phyloP scores from a whole-genome alignment of 1,140 invertebrate genomes.

The Contarinia nasturtii region DNA sequence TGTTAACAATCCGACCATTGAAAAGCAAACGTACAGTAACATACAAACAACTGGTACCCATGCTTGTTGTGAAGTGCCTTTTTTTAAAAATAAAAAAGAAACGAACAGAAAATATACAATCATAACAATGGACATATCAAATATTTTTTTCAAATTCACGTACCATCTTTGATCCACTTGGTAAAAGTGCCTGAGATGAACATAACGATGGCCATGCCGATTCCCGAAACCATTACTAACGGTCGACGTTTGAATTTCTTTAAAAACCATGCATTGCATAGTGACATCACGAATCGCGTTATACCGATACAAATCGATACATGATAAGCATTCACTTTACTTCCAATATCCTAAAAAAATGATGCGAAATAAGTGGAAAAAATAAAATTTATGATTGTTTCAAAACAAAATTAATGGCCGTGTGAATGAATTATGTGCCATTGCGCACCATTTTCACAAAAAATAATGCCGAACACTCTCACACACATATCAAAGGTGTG shows the following conservation, averaged over 20 bases:
- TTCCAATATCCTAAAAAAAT: conserved; percentile 26
- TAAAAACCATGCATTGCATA: conserved; percentile 31
- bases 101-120: background rate
- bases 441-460: too few relatives aligned
- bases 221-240: conserved; percentile 27
- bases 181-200: conserved; percentile 30
- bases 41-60: conserved; percentile 25
- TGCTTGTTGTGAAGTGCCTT: conserved; percentile 1
- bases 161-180: conserved; percentile 21
- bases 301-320: conserved; percentile 40
- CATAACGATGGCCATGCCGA: conserved; percentile 32
- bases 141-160: conserved; percentile 1
- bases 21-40: conserved; percentile 31
- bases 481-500: too few relatives aligned
- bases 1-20: conserved; percentile 33
- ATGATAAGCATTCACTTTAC: conserved; percentile 25
- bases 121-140: background rate
- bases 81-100: conserved; percentile 10
- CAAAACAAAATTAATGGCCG: too few relatives aligned
- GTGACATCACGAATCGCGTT: conserved; percentile 38
- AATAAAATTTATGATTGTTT: too few relatives aligned
- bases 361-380: background rate
- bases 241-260: conserved; percentile 27
- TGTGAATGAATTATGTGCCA: too few relatives aligned
- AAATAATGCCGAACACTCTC: too few relatives aligned